Evolutionary conservation across 2,113 vertebrate species (phyloP), one percentile per base, ranked within the genome.

Genomic region (Heloderma charlesbogerti): DNA sequence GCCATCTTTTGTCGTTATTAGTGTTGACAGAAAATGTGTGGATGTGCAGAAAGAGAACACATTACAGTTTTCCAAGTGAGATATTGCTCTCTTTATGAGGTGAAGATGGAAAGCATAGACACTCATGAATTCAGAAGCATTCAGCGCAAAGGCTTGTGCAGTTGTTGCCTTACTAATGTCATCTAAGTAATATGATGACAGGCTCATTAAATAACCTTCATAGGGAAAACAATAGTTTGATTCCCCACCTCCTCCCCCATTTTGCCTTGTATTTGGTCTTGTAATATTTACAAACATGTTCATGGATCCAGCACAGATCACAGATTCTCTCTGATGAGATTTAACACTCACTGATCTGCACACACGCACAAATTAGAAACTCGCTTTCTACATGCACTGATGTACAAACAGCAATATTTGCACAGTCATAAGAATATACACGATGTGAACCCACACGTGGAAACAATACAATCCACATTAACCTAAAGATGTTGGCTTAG

Each of bases 101-200:
- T 37, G 27, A 48, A 93, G 83, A 87, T 93, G 79, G 66, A 84
- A 75, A 69, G 37, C 74, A 77, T 84, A 71, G 87, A 89, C 84
- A 82, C 88, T 90, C 87, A 72, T 91, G 88, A 95, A 88, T 91
- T 89, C 69, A 86, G 84, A 91, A 95, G 94, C 91, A 78, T 84
- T 82, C 54, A 83, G 84, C 86, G 89, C 72, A 85, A 88, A 83
- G 79, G 89, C 40, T 40, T 69, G 83, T 63, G 54, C 20, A 40
- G 57, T 84, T 66, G 18, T 40, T 43, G 40, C 37, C 74, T 78
- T 78, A 54, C 86, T 88, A 77, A 88, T 78, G 75, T 45, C 86
- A 88, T 40, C 27, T 37, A 51, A 37, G 43, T 25, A 88, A 88
- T 51, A n/a, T 48, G 6, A 69, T 69, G 43, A 69, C 18, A 69